Evolutionary conservation across 1,140 invertebrate species (phyloP), one percentile per base, ranked within the genome.

Genomic region (Tetramorium parvispinum): DNA sequence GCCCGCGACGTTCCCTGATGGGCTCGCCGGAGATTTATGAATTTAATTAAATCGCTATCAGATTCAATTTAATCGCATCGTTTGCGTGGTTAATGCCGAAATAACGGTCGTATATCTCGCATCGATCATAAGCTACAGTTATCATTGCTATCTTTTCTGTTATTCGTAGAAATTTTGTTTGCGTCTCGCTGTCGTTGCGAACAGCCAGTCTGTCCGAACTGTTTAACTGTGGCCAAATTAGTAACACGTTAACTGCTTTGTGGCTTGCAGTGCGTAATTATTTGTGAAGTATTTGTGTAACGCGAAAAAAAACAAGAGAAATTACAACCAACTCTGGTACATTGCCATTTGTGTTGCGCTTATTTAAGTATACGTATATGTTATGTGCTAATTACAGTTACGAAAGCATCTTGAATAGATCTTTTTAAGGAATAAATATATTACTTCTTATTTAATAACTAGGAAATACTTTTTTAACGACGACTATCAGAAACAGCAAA

Each of bases 1-100:
- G 59, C 71, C 21, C 87, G 79, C 63, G 55, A 37, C 46, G 76
- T 88, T 59, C 53, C 5, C 32, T 59, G 32, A 88, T 49, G 78
- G 65, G 37, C 46, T 27, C 24, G 32, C n/a, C 53, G 24, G 40
- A 49, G 79, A 83, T 83, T 75, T 83, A 83, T 83, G 40, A 83
- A 59, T 75, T 73, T 75, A 75, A 83, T 83, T 75, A 59, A 83
- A 75, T 75, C 27, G 40, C 68, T 37, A 83, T 73, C 53, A 73
- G 79, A 82, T 82, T 59, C 53, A 82, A 82, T 82, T 83, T 49
- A 75, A 83, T 83, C 68, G n/a, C 43, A n/a, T 1, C 11, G 11
- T 59, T 46, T 18, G 53, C 13, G 40, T 18, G 16, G 1, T 63
- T 81, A 55, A 81, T 70, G n/a, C 8, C 46, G 13, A 83, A 83